Percentiles rank a stretch among this genome's conserved stretches.
These are phyloP conservation scores for Watsonalla cultraria DNA, from an alignment of 2,888 invertebrate genomes.

Conservation along the genomic window DNA sequence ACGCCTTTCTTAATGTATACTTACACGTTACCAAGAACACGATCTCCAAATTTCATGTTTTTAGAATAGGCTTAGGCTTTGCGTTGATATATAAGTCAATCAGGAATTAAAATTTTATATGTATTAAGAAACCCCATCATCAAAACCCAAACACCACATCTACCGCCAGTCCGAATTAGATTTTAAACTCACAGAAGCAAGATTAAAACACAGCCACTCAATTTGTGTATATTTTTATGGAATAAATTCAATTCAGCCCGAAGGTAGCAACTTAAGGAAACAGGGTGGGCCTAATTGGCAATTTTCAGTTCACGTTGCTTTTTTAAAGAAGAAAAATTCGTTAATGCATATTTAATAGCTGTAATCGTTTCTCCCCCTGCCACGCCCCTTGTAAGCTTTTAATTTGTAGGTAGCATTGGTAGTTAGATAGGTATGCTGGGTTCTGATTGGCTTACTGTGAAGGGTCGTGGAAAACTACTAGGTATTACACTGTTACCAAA, in stretches of 20 bases:
- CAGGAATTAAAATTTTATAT: too few species aligned
- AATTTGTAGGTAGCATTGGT: conserved; percentile 21
- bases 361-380: conserved; percentile 65
- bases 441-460: background rate
- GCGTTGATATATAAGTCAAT: too few species aligned
- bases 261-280: conserved; percentile 36
- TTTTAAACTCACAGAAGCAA: conserved; percentile 38
- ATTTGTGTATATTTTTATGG: conserved; percentile 67
- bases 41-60: too few species aligned
- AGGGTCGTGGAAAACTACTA: background rate
- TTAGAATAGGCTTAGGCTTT: too few species aligned
- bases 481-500: too few species aligned
- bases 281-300: conserved; percentile 58
- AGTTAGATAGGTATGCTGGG: background rate
- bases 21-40: too few species aligned
- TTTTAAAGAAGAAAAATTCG: conserved; percentile 76
- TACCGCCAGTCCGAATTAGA: conserved; percentile 34
- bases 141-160: conserved; percentile 19
- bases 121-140: too few species aligned
- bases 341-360: conserved; percentile 78
- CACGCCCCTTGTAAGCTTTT: conserved; percentile 35
- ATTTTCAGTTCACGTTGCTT: conserved; percentile 77
- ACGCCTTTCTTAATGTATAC: too few species aligned
- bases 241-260: conserved; percentile 64
- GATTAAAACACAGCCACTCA: conserved; percentile 55